Conservation (phyloP, 2,888 invertebrate species). For the Rotaria macrura region DNA sequence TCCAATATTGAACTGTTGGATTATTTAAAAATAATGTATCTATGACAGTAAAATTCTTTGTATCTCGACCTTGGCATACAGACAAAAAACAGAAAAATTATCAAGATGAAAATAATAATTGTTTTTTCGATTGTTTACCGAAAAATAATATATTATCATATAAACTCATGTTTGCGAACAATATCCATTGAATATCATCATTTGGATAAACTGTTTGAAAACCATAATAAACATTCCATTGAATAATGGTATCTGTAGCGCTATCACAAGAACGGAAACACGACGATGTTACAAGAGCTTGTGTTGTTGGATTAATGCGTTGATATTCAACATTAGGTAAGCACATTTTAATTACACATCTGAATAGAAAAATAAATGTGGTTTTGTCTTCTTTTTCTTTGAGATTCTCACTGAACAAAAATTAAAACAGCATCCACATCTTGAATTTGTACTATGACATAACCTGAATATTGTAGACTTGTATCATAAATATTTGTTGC, state of each 20-base stretch:
- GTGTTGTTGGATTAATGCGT: not conserved
- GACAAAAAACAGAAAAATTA: not conserved
- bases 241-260: not conserved
- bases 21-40: not conserved
- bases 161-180: not conserved
- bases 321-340: not conserved
- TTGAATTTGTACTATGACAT: not conserved
- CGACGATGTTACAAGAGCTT: not conserved
- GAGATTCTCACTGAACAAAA: not conserved
- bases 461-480: not conserved
- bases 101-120: not conserved
- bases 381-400: not conserved
- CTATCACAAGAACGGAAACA: not conserved
- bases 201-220: not conserved
- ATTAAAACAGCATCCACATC: not conserved
- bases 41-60: not conserved
- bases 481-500: not conserved
- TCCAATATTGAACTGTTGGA: not conserved
- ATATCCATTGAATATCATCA: not conserved
- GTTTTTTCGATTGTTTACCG: not conserved
- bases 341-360: slow-evolving; percentile 7
- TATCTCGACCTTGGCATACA: not conserved
- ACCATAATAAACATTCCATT: not conserved
- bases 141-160: not conserved
- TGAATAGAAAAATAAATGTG: not conserved